Base-by-base conservation (phyloP, 2,888 invertebrate species). In the Hypselothyrea guttata region DNA sequence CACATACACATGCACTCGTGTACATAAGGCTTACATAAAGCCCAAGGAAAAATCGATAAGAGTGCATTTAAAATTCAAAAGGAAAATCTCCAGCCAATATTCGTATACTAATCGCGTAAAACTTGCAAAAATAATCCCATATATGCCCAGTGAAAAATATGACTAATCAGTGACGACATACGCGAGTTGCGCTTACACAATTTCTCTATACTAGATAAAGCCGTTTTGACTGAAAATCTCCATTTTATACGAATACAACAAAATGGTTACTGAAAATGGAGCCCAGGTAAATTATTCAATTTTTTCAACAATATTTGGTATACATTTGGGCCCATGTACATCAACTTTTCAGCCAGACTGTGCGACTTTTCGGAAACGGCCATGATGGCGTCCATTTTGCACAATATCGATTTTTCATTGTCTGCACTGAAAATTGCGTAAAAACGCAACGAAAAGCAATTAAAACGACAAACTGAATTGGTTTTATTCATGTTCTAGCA, bases 221-320 rank as follows among this genome's bases (percentile, higher is more conserved):
- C 55, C 37, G 33, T 44, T 28, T 56, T 42, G 37, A 7, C 13
- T 53, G 55, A 40, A 30, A 49, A 49, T 63, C 22, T 22, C 22
- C 22, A 22, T 57, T 51, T 37, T 28, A 56, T 61, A 48, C 57
- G 55, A 16, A 38, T 16, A 16, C 7, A 28, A 18, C 38, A 87
- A 88, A 85, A 90, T 90, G 90, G 90, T 90, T 64, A 90, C 90
- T 52, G 90, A 90, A 86, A 90, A 90, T 75, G 90, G 90, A 87
- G 85, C 87, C 61, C 90, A 90, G 90, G 90, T 90, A 90, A 70
- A 22, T 8, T 5, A 11, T 27, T 33, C n/a, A 44, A 37, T 22
- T 13, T 52, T 49, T 40, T 49, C 7, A 7, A 5, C 37, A 48
- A n/a, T 34, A 37, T 27, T 57, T 51, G 3, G n/a, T n/a, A n/a